Evolutionary conservation across 2,797 vertebrate genomes (phyloP).

Genomic region (Lagorchestes hirsutus): DNA sequence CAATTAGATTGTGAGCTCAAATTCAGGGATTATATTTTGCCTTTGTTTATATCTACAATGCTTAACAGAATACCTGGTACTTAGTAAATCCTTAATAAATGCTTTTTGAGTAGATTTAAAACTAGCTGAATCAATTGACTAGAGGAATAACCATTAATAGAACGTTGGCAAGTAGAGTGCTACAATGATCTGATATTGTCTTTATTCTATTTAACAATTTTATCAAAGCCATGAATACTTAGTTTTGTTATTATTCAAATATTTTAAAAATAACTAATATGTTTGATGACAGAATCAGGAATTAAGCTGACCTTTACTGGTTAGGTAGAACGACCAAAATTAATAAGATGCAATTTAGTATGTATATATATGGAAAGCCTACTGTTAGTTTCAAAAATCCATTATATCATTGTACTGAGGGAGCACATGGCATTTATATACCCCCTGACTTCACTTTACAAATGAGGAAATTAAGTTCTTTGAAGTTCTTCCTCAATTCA

Average conservation of each 20-base stretch:
- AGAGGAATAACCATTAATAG: background rate
- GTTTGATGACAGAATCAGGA: background rate
- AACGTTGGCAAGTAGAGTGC: background rate
- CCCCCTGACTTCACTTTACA: too few species aligned
- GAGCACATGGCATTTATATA: background rate
- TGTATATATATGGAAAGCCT: background rate
- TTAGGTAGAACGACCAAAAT: background rate
- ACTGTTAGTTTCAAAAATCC: background rate
- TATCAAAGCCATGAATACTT: background rate
- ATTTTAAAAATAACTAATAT: background rate
- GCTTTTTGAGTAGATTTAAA: background rate
- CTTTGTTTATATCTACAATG: background rate
- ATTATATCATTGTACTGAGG: background rate
- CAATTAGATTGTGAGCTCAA: background rate
- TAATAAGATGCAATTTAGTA: background rate
- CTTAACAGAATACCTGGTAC: background rate
- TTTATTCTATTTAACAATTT: background rate
- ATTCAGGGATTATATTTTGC: background rate
- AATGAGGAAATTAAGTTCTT: too few species aligned
- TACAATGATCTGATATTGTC: background rate
- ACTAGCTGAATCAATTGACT: background rate
- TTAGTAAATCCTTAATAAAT: background rate
- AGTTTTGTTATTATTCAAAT: background rate
- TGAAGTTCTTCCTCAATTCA: too few species aligned
- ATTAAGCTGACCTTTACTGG: background rate